phyloP scores from a whole-genome alignment of 2,113 vertebrate species.

The Scytalopus superciliaris region DNA sequence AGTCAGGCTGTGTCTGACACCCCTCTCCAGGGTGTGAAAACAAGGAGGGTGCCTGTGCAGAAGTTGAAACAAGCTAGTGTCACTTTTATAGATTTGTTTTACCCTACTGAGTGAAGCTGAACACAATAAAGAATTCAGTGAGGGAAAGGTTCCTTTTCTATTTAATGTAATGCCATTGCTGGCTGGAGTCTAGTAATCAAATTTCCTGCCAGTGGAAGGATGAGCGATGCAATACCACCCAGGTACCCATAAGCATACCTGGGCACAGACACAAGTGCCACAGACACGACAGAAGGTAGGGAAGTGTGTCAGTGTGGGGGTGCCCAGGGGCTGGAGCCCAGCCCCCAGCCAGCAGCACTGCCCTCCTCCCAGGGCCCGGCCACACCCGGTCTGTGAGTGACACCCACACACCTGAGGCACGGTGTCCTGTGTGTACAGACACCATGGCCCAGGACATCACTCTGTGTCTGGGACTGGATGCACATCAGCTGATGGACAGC shows the following conservation, averaged over 20 bases:
- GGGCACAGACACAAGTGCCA: neutral
- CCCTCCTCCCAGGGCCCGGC: fast-evolving
- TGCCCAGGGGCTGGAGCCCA: neutral
- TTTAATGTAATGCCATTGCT: neutral
- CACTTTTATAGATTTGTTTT: neutral
- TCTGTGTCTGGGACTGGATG: neutral
- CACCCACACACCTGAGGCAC: fast-evolving
- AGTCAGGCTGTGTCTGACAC: neutral
- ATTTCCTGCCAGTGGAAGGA: neutral
- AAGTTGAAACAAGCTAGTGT: constrained; percentile 5
- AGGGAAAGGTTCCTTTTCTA: neutral
- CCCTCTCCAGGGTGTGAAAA: neutral
- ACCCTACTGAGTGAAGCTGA: neutral
- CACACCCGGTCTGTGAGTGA: neutral
- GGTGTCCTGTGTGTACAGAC: neutral
- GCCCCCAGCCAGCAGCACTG: neutral
- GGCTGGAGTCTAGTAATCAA: neutral
- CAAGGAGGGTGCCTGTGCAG: neutral
- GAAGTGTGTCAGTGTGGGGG: fast-evolving
- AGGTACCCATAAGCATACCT: neutral
- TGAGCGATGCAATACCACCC: neutral
- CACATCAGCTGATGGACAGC: fast-evolving
- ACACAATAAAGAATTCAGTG: neutral
- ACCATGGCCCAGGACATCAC: neutral
- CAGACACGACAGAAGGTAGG: fast-evolving